Base-by-base conservation (phyloP, 2,888 invertebrate species). In the Ceratothoa steindachneri region DNA sequence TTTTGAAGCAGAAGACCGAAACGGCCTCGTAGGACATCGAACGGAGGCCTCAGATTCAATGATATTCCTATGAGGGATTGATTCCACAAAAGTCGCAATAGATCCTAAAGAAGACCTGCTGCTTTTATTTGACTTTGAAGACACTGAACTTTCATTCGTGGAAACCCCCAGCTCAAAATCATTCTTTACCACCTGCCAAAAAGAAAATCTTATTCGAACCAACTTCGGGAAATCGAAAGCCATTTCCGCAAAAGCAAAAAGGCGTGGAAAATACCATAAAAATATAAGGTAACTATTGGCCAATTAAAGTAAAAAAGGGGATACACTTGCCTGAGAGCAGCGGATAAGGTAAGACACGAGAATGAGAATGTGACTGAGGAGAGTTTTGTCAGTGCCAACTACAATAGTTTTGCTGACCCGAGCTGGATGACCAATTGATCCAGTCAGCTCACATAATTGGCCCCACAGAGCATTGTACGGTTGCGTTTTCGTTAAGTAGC, bases 391-490 rank as follows among this genome's bases (percentile, higher is more conserved):
- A 7, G 75, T 60, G 1, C 87, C 87, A 30, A 90, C 89, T 80
- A 96, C 88, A n/a, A 87, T 83, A 2, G 95, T 95, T 78, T 91
- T 89, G 0, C 93, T 89, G 51, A 92, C 86, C 83, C 90, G 89
- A 0, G 90, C 87, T 0, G 93, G 93, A 83, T 88, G 88, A 1
- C 93, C 94, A 60, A 93, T 88, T 69, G 91, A 91, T n/a, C 93
- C 95, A 83, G 91, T 92, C 29, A 95, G 86, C 83, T 95, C 94
- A 31, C 90, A 89, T 78, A 95, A 87, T 82, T 96, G 95, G 0
- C 93, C 93, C 95, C 95, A 94, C 0, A 95, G 84, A 0, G 93
- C 93, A 85, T 95, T 95, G 84, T 93, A 94, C 0, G 93, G 91
- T 82, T 89, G 89, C 77, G 87, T 87, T 81, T 87, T 88, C 2